A percentile compares a stretch with the other conserved stretches of the same genome.
phyloP scores from a whole-genome alignment of 2,113 vertebrate species.

The Stictonetta naevosa region DNA sequence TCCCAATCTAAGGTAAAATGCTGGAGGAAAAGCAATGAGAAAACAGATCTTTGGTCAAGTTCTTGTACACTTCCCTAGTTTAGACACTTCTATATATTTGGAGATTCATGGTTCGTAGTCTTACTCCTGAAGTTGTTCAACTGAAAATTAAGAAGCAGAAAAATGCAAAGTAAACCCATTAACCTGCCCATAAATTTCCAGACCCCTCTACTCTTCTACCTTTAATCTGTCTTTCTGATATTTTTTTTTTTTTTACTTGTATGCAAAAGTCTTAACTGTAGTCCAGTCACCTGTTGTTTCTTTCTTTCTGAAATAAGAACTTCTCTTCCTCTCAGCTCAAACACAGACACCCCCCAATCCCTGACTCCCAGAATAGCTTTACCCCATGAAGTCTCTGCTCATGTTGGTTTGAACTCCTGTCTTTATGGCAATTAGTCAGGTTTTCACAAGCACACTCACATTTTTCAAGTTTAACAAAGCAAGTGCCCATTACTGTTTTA shows the following conservation, averaged over 20 bases:
- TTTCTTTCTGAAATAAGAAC: neutral
- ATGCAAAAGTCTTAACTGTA: neutral
- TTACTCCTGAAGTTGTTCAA: neutral
- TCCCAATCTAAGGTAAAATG: neutral
- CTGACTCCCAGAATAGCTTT: neutral
- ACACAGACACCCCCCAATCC: neutral
- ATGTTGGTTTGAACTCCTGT: neutral
- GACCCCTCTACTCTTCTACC: neutral
- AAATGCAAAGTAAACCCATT: neutral
- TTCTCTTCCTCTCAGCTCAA: neutral
- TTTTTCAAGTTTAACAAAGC: neutral
- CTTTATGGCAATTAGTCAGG: neutral
- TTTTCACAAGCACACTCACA: neutral
- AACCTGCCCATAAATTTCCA: neutral
- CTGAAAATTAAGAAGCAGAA: neutral
- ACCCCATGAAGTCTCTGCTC: neutral
- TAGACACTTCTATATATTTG: neutral
- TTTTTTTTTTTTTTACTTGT: neutral
- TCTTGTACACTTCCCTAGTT: neutral
- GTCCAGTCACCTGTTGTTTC: neutral
- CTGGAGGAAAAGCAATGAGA: neutral
- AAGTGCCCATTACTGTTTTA: constrained; percentile 15
- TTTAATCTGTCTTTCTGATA: neutral
- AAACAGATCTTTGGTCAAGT: neutral
- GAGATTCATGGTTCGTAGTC: neutral